Evolutionary conservation across 1,140 invertebrate genomes (phyloP), one percentile per base, ranked within the genome.

Genomic region (Drusus annulatus): DNA sequence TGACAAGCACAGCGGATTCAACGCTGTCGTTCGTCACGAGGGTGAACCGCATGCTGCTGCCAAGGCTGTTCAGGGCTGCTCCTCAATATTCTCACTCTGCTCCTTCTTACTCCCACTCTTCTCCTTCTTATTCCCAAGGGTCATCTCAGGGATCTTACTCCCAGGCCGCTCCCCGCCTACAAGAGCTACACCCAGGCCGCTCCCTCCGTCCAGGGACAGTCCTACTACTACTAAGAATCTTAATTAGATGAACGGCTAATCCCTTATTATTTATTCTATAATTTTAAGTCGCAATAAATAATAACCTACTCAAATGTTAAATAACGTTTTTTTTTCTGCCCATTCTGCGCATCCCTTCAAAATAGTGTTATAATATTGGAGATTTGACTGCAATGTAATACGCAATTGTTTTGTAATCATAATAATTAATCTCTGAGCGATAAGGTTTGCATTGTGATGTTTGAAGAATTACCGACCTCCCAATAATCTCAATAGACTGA

Each of bases 1-100:
- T 78, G 93, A 94, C 84, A 91, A 93, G 28, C 90, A 94, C 84
- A 93, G 91, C 84, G 94, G 94, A 83, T 94, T 94, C 86, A 92
- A 94, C 87, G 94, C 94, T 0, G 87, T 93, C 19, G 91, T 95
- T 5, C 90, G 89, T 65, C 89, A 91, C 4, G 91, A 93, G 84
- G 88, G 89, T 3, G 83, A 80, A n/a, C n/a, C n/a, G n/a, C n/a
- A n/a, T n/a, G n/a, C n/a, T n/a, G n/a, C n/a, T n/a, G n/a, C n/a
- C 1, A 45, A 45, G 36, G 7, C 10, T 56, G 81, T 85, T 23
- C 84, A 86, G 15, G 83, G 83, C n/a, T 84, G 78, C 23, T 81
- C 85, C 83, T 25, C 36, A 25, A 17, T 69, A 60, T 19, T 51
- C 54, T 50, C 74, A 80, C 31, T 36, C 79, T 36, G 73, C 73